Conservation (phyloP, 1,140 invertebrate genomes). For the Doryteuthis pealeii region DNA sequence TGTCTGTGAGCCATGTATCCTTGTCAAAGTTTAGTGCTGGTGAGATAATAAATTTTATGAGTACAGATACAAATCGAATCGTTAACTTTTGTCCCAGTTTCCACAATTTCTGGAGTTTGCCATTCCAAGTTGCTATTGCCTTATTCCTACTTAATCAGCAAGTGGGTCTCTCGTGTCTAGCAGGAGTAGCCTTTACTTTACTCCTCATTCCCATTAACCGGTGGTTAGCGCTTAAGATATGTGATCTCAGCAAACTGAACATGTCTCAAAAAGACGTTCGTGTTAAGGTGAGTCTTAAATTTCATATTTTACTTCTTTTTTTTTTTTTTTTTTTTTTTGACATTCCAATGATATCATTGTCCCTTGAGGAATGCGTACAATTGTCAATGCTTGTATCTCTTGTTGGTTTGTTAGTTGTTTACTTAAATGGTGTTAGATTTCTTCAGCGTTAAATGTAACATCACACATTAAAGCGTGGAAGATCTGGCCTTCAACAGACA, state of each 20-base stretch:
- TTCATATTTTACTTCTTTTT: background rate
- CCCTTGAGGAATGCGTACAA: slow-evolving; percentile 11
- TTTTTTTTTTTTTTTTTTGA: slow-evolving; percentile 6
- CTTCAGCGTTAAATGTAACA: background rate
- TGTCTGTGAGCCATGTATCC: slow-evolving; percentile 45
- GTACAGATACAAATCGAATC: slow-evolving; percentile 91
- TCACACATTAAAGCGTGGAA: background rate
- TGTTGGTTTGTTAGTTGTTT: too few relatives aligned
- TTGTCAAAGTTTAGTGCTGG: slow-evolving; percentile 70
- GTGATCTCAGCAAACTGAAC: slow-evolving; percentile 78
- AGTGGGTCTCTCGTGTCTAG: slow-evolving; percentile 87
- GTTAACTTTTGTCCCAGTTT: slow-evolving; percentile 95
- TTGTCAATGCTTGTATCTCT: too few relatives aligned
- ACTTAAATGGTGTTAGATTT: too few relatives aligned
- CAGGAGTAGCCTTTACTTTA: slow-evolving; percentile 83
- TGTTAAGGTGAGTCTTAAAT: slow-evolving; percentile 67
- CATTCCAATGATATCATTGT: background rate
- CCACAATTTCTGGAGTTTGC: slow-evolving; percentile 95
- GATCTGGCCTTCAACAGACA: too few relatives aligned
- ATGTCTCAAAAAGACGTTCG: slow-evolving; percentile 91
- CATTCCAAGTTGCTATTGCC: slow-evolving; percentile 70
- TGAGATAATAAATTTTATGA: slow-evolving; percentile 96
- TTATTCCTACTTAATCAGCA: slow-evolving; percentile 65
- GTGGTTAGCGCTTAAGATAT: slow-evolving; percentile 84
- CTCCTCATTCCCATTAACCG: slow-evolving; percentile 94